Evolutionary conservation across 1,140 invertebrate genomes (phyloP).

Genomic region (Oreohelix idahoensis): DNA sequence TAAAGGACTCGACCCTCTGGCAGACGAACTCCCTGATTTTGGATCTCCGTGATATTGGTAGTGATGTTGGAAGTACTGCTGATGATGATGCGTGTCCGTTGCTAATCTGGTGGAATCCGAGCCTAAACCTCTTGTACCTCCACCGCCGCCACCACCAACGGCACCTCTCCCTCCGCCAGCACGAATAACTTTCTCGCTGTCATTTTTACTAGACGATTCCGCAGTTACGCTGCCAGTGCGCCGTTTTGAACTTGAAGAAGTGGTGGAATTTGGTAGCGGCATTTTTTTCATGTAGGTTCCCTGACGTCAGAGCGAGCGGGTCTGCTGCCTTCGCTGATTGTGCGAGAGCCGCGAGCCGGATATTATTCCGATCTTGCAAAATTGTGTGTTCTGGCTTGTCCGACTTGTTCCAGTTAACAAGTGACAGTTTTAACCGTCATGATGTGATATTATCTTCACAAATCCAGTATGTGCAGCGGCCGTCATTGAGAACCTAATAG

Average conservation of each 20-base stretch:
- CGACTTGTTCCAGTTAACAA: background rate
- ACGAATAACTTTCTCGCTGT: background rate
- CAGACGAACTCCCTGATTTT: background rate
- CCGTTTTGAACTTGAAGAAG: background rate
- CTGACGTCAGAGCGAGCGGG: slow-evolving; percentile 30
- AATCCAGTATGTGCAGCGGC: background rate
- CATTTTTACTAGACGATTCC: background rate
- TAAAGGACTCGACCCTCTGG: background rate
- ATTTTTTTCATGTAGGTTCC: background rate
- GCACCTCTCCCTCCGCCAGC: background rate
- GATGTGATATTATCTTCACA: background rate
- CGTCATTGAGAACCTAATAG: background rate
- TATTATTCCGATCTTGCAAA: background rate
- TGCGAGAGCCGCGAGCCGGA: slow-evolving; percentile 1
- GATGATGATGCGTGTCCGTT: background rate
- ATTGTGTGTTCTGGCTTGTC: background rate
- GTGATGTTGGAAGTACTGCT: slow-evolving; percentile 9
- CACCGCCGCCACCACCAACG: background rate
- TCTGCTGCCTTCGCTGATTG: background rate
- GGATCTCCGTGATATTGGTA: background rate
- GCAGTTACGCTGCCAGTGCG: background rate
- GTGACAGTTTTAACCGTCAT: background rate
- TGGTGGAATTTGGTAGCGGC: slow-evolving; percentile 29
- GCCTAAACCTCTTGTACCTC: background rate
- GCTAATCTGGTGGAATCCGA: background rate